Percentiles rank a stretch among this genome's conserved stretches.
Evolutionary conservation across 2,113 vertebrate species (phyloP).

Genomic region (Pseudorectes ferrugineus): DNA sequence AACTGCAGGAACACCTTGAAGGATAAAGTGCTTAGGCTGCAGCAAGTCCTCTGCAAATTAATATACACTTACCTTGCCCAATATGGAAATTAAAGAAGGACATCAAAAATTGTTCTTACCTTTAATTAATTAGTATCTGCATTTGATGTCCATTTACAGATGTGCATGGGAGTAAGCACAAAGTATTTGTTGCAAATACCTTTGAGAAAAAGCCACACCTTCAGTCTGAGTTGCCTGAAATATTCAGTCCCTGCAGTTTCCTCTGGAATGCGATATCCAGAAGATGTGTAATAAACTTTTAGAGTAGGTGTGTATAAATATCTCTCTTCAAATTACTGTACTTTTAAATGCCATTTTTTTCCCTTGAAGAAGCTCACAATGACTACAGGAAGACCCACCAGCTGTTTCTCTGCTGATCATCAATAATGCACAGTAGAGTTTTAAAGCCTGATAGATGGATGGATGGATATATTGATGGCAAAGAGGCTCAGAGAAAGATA

Average conservation of each 20-base stretch:
- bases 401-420: not conserved
- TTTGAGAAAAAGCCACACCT: not conserved
- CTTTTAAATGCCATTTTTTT: not conserved
- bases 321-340: not conserved
- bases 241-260: not conserved
- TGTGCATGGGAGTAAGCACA: not conserved
- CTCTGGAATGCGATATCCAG: not conserved
- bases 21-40: not conserved
- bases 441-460: not conserved
- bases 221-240: not conserved
- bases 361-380: not conserved
- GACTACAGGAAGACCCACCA: not conserved
- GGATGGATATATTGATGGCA: not conserved
- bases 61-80: not conserved
- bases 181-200: not conserved
- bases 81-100: not conserved
- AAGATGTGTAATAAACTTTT: not conserved
- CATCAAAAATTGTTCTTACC: not conserved
- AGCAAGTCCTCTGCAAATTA: not conserved
- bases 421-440: not conserved
- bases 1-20: not conserved
- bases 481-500: not conserved
- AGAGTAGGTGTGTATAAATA: not conserved
- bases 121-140: not conserved
- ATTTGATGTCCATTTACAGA: not conserved